phyloP scores from a whole-genome alignment of 2,797 vertebrate genomes.

The Halcyon badia region DNA sequence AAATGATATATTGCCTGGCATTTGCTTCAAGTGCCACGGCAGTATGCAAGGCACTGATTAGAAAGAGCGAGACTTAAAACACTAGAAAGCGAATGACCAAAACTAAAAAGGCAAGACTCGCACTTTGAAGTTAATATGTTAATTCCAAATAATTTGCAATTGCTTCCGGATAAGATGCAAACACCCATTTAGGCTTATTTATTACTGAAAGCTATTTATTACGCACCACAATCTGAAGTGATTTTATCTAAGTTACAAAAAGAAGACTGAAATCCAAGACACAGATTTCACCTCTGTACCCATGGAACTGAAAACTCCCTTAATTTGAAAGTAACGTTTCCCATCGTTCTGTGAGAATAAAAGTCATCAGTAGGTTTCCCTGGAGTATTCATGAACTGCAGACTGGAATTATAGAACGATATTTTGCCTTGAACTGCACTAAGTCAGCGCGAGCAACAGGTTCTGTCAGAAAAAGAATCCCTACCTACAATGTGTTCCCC shows the following conservation, averaged over 20 bases:
- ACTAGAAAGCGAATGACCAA: background rate
- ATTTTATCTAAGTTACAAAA: background rate
- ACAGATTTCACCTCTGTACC: background rate
- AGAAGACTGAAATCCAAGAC: background rate
- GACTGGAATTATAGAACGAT: background rate
- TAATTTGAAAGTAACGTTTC: background rate
- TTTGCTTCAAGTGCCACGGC: background rate
- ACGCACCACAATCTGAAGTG: background rate
- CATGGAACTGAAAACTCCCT: background rate
- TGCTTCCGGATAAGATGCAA: background rate
- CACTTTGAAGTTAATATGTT: background rate
- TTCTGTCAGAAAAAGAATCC: background rate
- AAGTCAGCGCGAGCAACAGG: background rate
- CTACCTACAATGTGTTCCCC: background rate
- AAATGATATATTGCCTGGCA: background rate
- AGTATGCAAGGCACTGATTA: background rate
- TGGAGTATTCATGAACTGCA: accelerated
- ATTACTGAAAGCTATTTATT: background rate
- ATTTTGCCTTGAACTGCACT: background rate
- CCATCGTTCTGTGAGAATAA: background rate
- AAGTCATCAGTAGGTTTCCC: background rate
- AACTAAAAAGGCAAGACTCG: background rate
- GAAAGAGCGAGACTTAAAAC: background rate
- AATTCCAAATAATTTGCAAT: background rate
- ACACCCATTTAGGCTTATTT: background rate